Conservation (phyloP, 2,113 vertebrate genomes). For the Jaculus jaculus region DNA sequence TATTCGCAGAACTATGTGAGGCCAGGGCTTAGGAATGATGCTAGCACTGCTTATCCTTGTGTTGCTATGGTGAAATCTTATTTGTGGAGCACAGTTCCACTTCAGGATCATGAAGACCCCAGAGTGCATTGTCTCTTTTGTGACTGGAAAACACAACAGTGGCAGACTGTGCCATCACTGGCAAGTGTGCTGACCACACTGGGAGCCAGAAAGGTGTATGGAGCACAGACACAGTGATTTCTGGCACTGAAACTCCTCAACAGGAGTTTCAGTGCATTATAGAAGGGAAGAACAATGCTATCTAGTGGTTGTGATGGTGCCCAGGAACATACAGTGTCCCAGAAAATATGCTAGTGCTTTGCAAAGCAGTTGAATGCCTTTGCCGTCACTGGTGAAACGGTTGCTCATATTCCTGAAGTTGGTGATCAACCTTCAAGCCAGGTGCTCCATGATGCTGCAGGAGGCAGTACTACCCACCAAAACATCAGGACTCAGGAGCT, state of each 20-base stretch:
- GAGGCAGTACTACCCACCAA: not conserved
- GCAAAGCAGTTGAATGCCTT: not conserved
- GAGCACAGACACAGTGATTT: not conserved
- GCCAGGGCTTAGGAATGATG: accelerated
- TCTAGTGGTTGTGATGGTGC: not conserved
- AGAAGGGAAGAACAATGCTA: not conserved
- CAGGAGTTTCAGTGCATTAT: not conserved
- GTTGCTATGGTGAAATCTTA: not conserved
- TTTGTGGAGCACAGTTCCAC: no score
- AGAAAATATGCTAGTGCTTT: not conserved
- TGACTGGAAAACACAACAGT: not conserved
- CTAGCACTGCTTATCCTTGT: not conserved
- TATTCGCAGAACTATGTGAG: not conserved
- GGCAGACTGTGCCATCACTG: not conserved
- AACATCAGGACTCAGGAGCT: not conserved
- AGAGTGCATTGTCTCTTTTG: not conserved
- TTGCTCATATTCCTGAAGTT: not conserved
- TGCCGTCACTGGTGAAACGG: not conserved
- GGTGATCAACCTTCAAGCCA: not conserved
- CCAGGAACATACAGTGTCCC: not conserved
- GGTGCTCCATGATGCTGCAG: not conserved
- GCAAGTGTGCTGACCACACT: not conserved
- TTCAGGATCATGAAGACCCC: not conserved
- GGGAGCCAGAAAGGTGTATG: accelerated
- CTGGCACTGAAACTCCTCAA: not conserved